Evolutionary conservation across 2,888 invertebrate species (phyloP), one percentile per base, ranked within the genome.

Genomic region (Molanna angustata): DNA sequence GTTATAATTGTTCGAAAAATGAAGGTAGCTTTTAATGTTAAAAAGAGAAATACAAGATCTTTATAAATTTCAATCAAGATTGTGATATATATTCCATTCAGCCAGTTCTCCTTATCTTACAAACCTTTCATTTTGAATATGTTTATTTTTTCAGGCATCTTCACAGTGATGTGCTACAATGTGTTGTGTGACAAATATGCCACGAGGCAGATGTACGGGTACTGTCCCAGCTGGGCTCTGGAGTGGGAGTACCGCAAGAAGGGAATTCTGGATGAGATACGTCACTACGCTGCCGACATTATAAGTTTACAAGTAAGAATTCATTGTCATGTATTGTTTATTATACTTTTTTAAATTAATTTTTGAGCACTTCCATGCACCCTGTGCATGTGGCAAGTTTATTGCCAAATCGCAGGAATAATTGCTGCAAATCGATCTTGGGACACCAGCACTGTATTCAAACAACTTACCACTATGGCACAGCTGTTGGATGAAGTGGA

Each of bases 91-190:
- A 33, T 7, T 27, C 27, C 27, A 27, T 27, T 4, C 13, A 4
- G 4, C 13, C 4, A 33, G 33, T 33, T 33, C 33, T 11, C 33
- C 11, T 33, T 33, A 33, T 13, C 14, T 27, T 33, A n/a, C n/a
- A n/a, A n/a, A n/a, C n/a, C n/a, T n/a, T n/a, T n/a, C n/a, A n/a
- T n/a, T n/a, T n/a, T n/a, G 21, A 9, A 18, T 45, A 31, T 35
- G n/a, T 2, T 19, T 33, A 20, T 51, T 61, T 62, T 66, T 74
- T 9, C 76, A 88, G 91, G 94, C 79, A 90, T 94, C 71, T 97
- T 98, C 80, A 97, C 98, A 62, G 96, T 98, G 66, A 95, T 99
- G 93, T 98, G 98, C 74, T 99, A 99, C 82, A 99, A 99, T 77
- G 96, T 99, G 62, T 81, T 99, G 63, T 97, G 98, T 78, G 97